Evolutionary conservation across 2,797 vertebrate genomes (phyloP), one percentile per base, ranked within the genome.

Genomic region (Telmatherina bonti): DNA sequence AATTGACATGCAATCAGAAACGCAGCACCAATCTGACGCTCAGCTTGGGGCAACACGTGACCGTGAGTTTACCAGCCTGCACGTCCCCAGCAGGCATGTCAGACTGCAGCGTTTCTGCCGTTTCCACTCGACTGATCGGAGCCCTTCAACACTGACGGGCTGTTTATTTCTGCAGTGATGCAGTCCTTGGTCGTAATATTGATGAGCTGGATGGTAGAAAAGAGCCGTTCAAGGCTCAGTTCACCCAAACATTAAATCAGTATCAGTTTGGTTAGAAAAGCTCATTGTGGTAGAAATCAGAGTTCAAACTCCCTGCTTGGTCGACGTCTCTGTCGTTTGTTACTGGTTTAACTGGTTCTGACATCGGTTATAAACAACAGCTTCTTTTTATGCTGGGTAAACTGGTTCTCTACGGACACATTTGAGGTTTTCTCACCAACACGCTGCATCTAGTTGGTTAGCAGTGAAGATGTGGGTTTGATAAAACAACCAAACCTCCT

Each of bases 81-180:
- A 45, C 41, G 7, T 45, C 18, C 12, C 33, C 33, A 22, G 45
- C 16, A 49, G 45, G 3, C 0, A 10, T 4, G 45, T 11, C 22
- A 22, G 41, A 62, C 72, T 76, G 64, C 76, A 79, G 72, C 68
- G 16, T 53, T n/a, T 41, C 35, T 4, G 13, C 10, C 30, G 33
- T 8, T 8, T 8, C 33, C 33, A 33, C 12, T 36, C 10, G 2
- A 36, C 35, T 36, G 30, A 7, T 3, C 30, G 3, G 43, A 20
- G 5, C 2, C 18, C 18, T 8, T 3, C 41, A 43, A 18, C 41
- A 7, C 4, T 13, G 36, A 43, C 41, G 16, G 16, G 5, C 1
- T 20, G 41, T 18, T 41, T 43, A 18, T 16, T 16, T 4, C 41
- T 6, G 41, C 41, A 11, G 45, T 22, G 47, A 67, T 38, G 43